Conservation (phyloP, 2,797 vertebrate species). For the Tokudaia muenninki region DNA sequence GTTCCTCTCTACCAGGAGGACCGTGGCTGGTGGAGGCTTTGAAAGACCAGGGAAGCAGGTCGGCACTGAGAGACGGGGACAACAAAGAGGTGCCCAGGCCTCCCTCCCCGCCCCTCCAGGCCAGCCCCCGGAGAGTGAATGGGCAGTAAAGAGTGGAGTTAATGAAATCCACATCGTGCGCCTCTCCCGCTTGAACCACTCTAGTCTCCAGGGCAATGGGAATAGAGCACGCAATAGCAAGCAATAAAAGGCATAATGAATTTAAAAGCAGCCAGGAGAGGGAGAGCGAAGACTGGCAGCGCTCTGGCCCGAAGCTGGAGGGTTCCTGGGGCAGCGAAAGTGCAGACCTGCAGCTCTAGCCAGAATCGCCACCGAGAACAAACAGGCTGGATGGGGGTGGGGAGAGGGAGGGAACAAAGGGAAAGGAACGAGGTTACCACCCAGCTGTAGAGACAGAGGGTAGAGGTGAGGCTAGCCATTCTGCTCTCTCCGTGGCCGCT, state of each 20-base stretch:
- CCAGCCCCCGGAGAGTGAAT: neutral
- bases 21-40: neutral
- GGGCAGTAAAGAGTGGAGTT: conserved; percentile 68
- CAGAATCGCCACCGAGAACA: rapidly evolving
- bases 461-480: neutral
- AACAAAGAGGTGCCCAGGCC: neutral
- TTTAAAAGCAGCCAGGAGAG: conserved; percentile 61
- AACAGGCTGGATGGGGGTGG: no score
- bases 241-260: conserved; percentile 76
- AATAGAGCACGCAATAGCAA: conserved; percentile 36
- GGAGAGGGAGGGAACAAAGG: neutral
- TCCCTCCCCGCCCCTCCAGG: neutral
- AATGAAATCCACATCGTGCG: conserved; percentile 58
- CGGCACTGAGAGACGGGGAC: neutral
- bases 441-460: neutral
- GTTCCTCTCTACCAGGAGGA: neutral
- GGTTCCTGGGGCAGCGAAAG: neutral
- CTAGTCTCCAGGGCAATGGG: conserved; percentile 73
- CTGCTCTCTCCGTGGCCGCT: rapidly evolving
- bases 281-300: neutral
- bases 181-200: conserved; percentile 5
- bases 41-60: neutral
- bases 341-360: neutral
- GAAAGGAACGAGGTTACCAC: neutral
- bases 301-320: neutral